A percentile compares a stretch with the other conserved stretches of the same genome.
phyloP scores from a whole-genome alignment of 2,797 vertebrate genomes.

The Sebastes itinus region DNA sequence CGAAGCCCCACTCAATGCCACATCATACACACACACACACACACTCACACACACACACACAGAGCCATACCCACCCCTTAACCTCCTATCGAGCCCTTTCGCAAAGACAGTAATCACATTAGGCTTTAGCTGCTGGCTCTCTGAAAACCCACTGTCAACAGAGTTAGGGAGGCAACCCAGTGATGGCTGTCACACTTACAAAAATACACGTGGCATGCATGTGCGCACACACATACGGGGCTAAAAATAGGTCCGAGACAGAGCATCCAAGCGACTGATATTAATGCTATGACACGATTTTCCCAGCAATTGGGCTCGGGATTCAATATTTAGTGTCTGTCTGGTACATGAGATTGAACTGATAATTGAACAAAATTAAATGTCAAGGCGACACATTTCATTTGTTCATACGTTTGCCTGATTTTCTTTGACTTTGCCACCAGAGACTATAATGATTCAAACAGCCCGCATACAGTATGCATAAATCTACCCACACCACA shows the following conservation, averaged over 20 bases:
- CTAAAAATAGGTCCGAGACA: slow-evolving; percentile 58
- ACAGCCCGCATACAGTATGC: slow-evolving; percentile 10
- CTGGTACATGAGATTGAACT: slow-evolving; percentile 48
- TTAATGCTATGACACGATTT: slow-evolving; percentile 44
- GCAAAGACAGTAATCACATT: slow-evolving; percentile 80
- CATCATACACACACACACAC: background rate
- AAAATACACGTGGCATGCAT: slow-evolving; percentile 20
- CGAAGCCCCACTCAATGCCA: slow-evolving; percentile 31
- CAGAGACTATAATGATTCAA: slow-evolving; percentile 18
- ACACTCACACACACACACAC: slow-evolving; percentile 2
- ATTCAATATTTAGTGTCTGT: slow-evolving; percentile 34
- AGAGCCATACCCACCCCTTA: slow-evolving; percentile 50
- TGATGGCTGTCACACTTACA: slow-evolving; percentile 69
- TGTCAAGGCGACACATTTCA: slow-evolving; percentile 41
- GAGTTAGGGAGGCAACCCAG: slow-evolving; percentile 51
- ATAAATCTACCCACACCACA: slow-evolving; percentile 8
- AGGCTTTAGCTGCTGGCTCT: slow-evolving; percentile 72
- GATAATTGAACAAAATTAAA: slow-evolving; percentile 60
- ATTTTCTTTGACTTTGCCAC: slow-evolving; percentile 33
- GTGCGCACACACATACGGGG: slow-evolving; percentile 1
- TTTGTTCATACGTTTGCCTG: slow-evolving; percentile 51
- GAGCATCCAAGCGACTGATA: slow-evolving; percentile 39
- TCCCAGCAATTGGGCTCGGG: slow-evolving; percentile 23
- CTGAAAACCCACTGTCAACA: slow-evolving; percentile 71
- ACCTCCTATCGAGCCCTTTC: slow-evolving; percentile 68